These are phyloP conservation scores for Coelogynopora nodosa DNA, from an alignment of 2,888 invertebrate genomes.

Conservation along the genomic window DNA sequence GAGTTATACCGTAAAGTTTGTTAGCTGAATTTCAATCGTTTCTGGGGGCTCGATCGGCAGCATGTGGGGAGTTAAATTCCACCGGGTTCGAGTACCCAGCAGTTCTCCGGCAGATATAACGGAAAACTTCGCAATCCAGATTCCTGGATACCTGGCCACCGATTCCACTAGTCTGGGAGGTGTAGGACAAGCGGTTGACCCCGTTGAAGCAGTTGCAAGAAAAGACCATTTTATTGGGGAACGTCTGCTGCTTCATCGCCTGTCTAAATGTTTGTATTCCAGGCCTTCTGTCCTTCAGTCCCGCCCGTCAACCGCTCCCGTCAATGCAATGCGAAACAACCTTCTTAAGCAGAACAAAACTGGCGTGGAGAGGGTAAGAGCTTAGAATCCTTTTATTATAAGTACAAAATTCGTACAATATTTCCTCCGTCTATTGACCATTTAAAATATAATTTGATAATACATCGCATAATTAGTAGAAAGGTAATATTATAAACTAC, in stretches of 20 bases:
- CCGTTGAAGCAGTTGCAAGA: background rate
- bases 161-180: background rate
- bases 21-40: too few relatives aligned
- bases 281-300: constrained; percentile 30
- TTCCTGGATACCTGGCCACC: background rate
- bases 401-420: too few relatives aligned
- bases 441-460: too few relatives aligned
- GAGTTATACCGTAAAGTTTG: too few relatives aligned
- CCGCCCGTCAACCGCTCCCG: background rate
- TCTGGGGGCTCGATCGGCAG: too few relatives aligned
- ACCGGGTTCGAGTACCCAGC: background rate
- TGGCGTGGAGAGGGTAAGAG: background rate
- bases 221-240: background rate
- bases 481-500: too few relatives aligned
- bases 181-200: background rate
- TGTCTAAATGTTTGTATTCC: constrained; percentile 27
- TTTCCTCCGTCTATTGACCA: too few relatives aligned
- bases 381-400: too few relatives aligned
- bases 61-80: constrained; percentile 30
- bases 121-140: background rate
- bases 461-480: too few relatives aligned
- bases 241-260: constrained; percentile 1
- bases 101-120: background rate
- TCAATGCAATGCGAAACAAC: background rate
- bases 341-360: background rate